Evolutionary conservation across 1,140 invertebrate genomes (phyloP).

Genomic region (Cydia strobilella): DNA sequence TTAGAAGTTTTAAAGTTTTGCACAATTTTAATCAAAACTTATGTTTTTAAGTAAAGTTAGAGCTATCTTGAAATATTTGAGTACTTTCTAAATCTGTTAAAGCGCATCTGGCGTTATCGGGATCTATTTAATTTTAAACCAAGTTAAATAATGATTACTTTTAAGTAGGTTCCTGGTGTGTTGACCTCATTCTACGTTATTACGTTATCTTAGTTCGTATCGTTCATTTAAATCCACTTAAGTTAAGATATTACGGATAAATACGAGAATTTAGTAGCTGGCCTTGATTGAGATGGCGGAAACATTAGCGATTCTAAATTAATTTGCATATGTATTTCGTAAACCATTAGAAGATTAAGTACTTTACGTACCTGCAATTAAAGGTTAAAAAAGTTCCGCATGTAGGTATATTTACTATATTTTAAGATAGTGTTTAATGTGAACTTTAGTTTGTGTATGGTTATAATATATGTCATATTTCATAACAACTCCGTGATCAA

Average conservation of each 20-base stretch:
- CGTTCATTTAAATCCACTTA: background rate
- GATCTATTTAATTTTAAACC: too few relatives aligned
- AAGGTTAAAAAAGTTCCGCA: background rate
- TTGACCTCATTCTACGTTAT: too few relatives aligned
- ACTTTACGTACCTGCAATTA: background rate
- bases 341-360: slow-evolving; percentile 17
- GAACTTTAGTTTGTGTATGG: background rate
- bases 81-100: too few relatives aligned
- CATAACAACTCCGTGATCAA: background rate
- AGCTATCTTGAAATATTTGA: too few relatives aligned
- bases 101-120: too few relatives aligned
- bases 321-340: slow-evolving; percentile 28
- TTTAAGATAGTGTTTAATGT: background rate
- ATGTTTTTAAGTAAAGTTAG: too few relatives aligned
- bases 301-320: slow-evolving; percentile 17
- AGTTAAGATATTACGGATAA: background rate
- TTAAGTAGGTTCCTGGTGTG: background rate
- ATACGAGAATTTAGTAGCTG: background rate
- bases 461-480: slow-evolving; percentile 5
- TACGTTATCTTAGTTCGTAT: background rate
- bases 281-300: slow-evolving; percentile 3
- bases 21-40: too few relatives aligned
- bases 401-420: background rate
- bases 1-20: too few relatives aligned
- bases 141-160: too few relatives aligned